Evolutionary conservation across 2,888 invertebrate genomes (phyloP).

Genomic region (Lithosia quadra): DNA sequence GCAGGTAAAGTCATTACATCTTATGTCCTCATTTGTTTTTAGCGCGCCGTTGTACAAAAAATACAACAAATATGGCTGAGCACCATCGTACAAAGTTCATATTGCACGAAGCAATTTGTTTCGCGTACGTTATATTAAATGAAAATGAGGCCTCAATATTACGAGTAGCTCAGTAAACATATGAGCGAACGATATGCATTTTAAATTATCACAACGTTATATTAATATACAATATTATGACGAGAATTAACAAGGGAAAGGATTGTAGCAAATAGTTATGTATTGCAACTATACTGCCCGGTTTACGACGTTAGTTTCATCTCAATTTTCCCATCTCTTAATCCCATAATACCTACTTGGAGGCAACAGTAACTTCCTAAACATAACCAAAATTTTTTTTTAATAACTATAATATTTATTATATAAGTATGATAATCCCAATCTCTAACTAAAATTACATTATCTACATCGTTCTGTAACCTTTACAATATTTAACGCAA

Average conservation of each 20-base stretch:
- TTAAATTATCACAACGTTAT: neutral
- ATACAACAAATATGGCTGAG: neutral
- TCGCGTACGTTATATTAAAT: neutral
- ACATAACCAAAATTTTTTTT: too few relatives aligned
- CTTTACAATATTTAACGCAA: too few relatives aligned
- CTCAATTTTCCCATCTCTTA: neutral
- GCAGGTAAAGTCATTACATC: neutral
- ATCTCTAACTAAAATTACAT: too few relatives aligned
- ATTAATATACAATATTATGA: too few relatives aligned
- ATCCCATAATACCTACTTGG: neutral
- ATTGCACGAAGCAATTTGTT: neutral
- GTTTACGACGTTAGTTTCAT: neutral
- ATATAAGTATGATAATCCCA: too few relatives aligned
- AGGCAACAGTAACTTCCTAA: too few relatives aligned
- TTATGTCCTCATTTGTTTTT: conserved; percentile 1
- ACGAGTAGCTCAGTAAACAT: neutral
- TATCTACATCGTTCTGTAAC: too few relatives aligned
- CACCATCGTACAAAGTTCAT: neutral
- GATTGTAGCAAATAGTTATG: neutral
- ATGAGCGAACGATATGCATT: neutral
- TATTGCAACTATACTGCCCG: neutral
- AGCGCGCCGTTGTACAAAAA: neutral
- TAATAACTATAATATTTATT: too few relatives aligned
- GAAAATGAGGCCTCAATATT: neutral
- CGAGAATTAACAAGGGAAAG: too few relatives aligned